These are phyloP conservation scores for Mayetiola destructor DNA, from an alignment of 2,888 invertebrate genomes.

Conservation along the genomic window DNA sequence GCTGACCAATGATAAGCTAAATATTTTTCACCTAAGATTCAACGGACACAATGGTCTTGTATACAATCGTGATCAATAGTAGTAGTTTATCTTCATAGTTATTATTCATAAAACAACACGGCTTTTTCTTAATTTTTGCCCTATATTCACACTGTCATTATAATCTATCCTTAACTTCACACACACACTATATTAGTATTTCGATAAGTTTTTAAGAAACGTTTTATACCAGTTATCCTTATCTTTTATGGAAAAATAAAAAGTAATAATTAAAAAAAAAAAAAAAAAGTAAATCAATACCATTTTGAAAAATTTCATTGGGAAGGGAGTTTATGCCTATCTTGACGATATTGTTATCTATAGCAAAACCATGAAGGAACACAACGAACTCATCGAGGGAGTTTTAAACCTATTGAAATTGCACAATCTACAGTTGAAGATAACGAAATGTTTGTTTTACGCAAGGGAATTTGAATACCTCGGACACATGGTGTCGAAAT, in stretches of 20 bases:
- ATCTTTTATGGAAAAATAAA: background rate
- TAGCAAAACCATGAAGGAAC: slow-evolving; percentile 22
- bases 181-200: background rate
- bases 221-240: background rate
- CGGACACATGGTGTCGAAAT: slow-evolving; percentile 22
- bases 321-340: slow-evolving; percentile 1
- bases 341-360: slow-evolving; percentile 13
- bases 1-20: background rate
- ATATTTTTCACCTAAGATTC: background rate
- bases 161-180: background rate
- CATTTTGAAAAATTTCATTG: background rate
- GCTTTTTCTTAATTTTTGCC: background rate
- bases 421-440: slow-evolving; percentile 21
- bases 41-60: background rate
- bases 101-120: background rate
- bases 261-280: background rate
- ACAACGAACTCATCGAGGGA: slow-evolving; percentile 18
- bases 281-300: background rate
- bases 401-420: slow-evolving; percentile 20
- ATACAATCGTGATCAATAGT: background rate
- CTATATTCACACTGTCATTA: too few species aligned
- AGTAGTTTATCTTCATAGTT: background rate
- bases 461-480: slow-evolving; percentile 16
- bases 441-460: slow-evolving; percentile 21
- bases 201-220: background rate